Evolutionary conservation across 1,140 invertebrate species (phyloP), one percentile per base, ranked within the genome.

Genomic region (Euura lappo): DNA sequence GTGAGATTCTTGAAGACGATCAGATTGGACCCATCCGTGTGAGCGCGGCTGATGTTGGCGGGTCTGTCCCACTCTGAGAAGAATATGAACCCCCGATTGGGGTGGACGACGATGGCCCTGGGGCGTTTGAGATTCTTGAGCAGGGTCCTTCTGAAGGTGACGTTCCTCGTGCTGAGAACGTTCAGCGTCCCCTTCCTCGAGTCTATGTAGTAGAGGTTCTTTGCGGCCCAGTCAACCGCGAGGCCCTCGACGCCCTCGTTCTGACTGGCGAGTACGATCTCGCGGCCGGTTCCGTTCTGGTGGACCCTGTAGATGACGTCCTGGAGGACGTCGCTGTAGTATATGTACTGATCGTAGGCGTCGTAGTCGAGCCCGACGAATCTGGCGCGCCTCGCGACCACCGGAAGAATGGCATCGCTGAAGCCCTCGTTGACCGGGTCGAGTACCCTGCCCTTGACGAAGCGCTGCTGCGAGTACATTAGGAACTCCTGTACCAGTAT

Each of bases 301-400:
- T 96, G 94, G 1, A 97, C 93, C 67, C 97, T 90, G 83, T 98
- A 98, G 77, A 99, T 99, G 0, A 98, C 97, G 84, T 98, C 96
- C 87, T 98, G 94, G n/a, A 98, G 90, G 1, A 99, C 97, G 83
- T 99, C 98, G 2, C 97, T 98, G 87, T 98, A 99, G 82, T 98
- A 99, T 72, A 99, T 98, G 78, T 96, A 95, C 77, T 97, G 92
- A 77, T 98, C 94, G 73, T 93, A 90, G 0, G 96, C 93, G 86
- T 99, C 97, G 83, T 98, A 99, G 84, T 99, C 98, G 28, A 99
- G 86, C n/a, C 97, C 98, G 4, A 99, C 98, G 84, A 99, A 98
- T 80, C 97, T 90, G 0, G 97, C 98, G 44, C 97, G 91, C 65
- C 95, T 88, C 0, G 97, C 98, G 0, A 98, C 96, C 2, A 96